phyloP scores from a whole-genome alignment of 2,113 vertebrate species.

The Elaphurus davidianus region DNA sequence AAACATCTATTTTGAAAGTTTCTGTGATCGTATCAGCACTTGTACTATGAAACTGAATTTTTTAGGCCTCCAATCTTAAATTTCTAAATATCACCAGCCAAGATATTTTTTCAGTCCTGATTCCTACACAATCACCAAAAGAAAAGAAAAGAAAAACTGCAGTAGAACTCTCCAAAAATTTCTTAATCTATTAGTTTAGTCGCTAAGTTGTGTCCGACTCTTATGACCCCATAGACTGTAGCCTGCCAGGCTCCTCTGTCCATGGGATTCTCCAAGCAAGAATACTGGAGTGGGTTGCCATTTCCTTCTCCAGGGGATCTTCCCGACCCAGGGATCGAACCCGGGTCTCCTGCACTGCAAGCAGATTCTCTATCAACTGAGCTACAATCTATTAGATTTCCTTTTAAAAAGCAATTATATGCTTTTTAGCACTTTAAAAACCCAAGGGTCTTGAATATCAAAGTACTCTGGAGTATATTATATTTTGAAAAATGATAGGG shows the following conservation, averaged over 20 bases:
- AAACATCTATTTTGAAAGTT: not conserved
- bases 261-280: not conserved
- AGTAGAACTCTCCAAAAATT: not conserved
- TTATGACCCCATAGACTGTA: not conserved
- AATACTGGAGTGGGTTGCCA: not conserved
- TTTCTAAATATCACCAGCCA: not conserved
- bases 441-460: not conserved
- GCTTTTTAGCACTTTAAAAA: not conserved
- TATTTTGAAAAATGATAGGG: not conserved
- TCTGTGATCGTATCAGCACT: not conserved
- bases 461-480: not conserved
- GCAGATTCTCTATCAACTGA: not conserved
- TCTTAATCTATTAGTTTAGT: not conserved
- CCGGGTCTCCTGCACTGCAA: not conserved
- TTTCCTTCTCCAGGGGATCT: not conserved
- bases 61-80: not conserved
- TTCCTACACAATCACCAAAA: not conserved
- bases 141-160: not conserved
- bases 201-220: not conserved
- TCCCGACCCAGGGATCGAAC: rapidly evolving
- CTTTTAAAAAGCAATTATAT: not conserved
- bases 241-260: not conserved
- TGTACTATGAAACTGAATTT: not conserved
- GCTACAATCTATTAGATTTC: not conserved
- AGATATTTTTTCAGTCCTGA: not conserved